Evolutionary conservation across 2,888 invertebrate species (phyloP).

Genomic region (Synanthedon andrenaeformis): DNA sequence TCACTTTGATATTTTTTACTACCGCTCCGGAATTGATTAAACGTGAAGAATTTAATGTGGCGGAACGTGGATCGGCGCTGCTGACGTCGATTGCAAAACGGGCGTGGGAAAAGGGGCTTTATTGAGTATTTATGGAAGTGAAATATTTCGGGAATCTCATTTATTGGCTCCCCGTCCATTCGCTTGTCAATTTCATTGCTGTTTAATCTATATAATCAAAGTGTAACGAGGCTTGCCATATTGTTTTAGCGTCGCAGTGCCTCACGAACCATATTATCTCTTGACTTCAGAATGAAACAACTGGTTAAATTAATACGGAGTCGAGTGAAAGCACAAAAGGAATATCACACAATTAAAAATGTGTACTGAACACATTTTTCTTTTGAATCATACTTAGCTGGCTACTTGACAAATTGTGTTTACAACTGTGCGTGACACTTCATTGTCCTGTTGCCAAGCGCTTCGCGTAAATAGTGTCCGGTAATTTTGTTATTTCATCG

Average conservation of each 20-base stretch:
- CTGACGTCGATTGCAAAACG: slow-evolving; percentile 36
- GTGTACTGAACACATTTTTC: not conserved
- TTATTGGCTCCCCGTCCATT: slow-evolving; percentile 36
- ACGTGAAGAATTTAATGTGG: slow-evolving; percentile 59
- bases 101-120: slow-evolving; percentile 40
- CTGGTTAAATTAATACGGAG: too few relatives aligned
- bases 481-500: slow-evolving; percentile 17
- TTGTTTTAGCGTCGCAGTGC: slow-evolving; percentile 4
- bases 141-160: slow-evolving; percentile 42
- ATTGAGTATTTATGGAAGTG: slow-evolving; percentile 41
- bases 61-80: slow-evolving; percentile 36
- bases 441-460: slow-evolving; percentile 18
- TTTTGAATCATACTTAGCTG: not conserved
- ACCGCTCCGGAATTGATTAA: slow-evolving; percentile 50
- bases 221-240: slow-evolving; percentile 5
- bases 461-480: slow-evolving; percentile 14
- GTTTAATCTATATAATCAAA: slow-evolving; percentile 30
- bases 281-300: not conserved
- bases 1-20: slow-evolving; percentile 46
- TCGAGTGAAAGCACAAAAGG: too few relatives aligned
- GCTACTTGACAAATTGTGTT: slow-evolving; percentile 14
- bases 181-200: slow-evolving; percentile 34
- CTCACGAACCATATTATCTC: slow-evolving; percentile 1
- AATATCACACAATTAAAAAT: too few relatives aligned
- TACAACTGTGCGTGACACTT: slow-evolving; percentile 17